Evolutionary conservation across 2,888 invertebrate genomes (phyloP).

Genomic region (Ceriagrion tenellum): DNA sequence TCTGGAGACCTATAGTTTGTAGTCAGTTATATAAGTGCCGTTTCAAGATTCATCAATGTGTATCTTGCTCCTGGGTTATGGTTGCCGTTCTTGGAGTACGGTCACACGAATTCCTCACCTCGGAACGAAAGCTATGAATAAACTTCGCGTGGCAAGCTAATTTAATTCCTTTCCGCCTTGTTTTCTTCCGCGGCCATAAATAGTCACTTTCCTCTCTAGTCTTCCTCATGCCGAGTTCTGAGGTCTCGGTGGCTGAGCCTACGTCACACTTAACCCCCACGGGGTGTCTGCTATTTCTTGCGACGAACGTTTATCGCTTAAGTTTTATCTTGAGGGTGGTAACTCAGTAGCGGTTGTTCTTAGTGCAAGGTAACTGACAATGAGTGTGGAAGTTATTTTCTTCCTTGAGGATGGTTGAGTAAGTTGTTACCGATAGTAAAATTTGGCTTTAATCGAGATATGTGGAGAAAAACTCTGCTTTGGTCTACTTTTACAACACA

Average conservation of each 20-base stretch:
- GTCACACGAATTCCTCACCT: not conserved
- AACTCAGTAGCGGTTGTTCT: too few species aligned
- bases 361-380: too few species aligned
- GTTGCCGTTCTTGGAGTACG: not conserved
- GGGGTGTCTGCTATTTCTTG: not conserved
- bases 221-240: not conserved
- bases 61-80: not conserved
- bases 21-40: too few species aligned
- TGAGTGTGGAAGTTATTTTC: too few species aligned
- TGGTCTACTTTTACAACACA: too few species aligned
- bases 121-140: not conserved
- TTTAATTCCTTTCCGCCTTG: not conserved
- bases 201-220: not conserved
- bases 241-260: not conserved
- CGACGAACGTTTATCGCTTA: not conserved
- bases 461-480: too few species aligned
- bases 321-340: not conserved
- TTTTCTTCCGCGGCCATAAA: not conserved
- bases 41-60: not conserved
- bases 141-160: not conserved
- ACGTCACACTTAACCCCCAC: not conserved
- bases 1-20: too few species aligned
- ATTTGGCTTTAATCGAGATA: too few species aligned
- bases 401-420: too few species aligned
- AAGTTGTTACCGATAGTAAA: too few species aligned